Base-by-base conservation (phyloP, 2,888 invertebrate genomes). In the Chaetogeoica ovagalla region DNA sequence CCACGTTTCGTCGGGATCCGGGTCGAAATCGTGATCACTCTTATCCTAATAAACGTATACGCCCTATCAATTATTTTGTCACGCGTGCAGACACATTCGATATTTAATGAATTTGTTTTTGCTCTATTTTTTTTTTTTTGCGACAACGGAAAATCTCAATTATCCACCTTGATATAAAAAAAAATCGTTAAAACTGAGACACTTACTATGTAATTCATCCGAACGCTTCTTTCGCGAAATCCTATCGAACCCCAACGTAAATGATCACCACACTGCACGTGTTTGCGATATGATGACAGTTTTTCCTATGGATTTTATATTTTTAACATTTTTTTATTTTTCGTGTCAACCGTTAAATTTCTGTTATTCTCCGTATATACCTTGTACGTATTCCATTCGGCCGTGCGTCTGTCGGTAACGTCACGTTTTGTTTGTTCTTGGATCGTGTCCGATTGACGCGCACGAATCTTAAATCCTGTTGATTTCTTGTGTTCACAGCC, bases 201-300 rank as follows among this genome's bases (percentile, higher is more conserved):
- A 48, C 48, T 79, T 21, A 79, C 77, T 13, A 79, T 63, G 19
- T 39, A 3, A 63, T 79, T 70, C 15, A 13, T 63, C 8, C 77
- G 77, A 63, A 70, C 39, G 23, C 77, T 79, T n/a, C 70, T 48
- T 13, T 70, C 39, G 17, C 70, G 69, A 37, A 23, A 13, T 70
- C 62, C 62, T 2, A 19, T 30, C 19, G 77, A n/a, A 15, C 8
- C 30, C 39, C 8, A 2, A 9, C 17, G n/a, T 1, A 43, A 7
- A 9, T 5, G 43, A 43, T 9, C 43, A 9, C 48, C 13, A 3
- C 1, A 48, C 39, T 4, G 39, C 48, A 3, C 48, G 13, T 3
- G 11, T 52, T 21, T 17, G 48, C 15, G 3, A 55, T 52, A 17
- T 6, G 60, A 52, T 37, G 15, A 21, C 8, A 77, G 19, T 77